Conservation (phyloP, 2,888 invertebrate genomes). For the Harpagoxenus sublaevis region DNA sequence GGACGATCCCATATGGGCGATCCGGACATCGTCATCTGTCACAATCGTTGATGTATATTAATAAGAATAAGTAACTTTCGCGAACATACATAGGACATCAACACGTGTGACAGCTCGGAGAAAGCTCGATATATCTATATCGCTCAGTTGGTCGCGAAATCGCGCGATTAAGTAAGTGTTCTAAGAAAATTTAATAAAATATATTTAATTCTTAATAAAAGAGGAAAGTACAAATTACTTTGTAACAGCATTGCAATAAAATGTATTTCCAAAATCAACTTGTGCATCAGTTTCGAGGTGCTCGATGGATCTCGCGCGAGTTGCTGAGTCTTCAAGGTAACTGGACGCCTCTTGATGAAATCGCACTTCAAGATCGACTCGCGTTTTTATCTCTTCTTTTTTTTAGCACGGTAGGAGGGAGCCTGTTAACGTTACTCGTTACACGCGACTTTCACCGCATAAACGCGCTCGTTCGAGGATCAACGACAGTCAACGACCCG, state of each 20-base stretch:
- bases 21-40: conserved; percentile 72
- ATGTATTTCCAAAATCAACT: background rate
- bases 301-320: background rate
- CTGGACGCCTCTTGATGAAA: background rate
- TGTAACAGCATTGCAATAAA: too few relatives aligned
- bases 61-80: background rate
- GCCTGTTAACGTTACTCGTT: conserved; percentile 15
- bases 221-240: background rate
- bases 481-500: conserved; percentile 39
- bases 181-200: too few relatives aligned
- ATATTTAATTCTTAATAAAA: background rate
- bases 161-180: background rate
- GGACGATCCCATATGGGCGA: conserved; percentile 59
- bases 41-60: background rate
- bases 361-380: background rate
- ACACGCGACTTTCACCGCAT: conserved; percentile 40
- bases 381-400: conserved; percentile 2
- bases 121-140: background rate
- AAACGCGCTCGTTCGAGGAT: conserved; percentile 8
- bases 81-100: background rate
- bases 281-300: background rate
- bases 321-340: background rate
- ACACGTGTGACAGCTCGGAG: background rate
- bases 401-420: background rate
- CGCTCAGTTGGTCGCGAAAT: background rate